Evolutionary conservation across 2,888 invertebrate genomes (phyloP).

Genomic region (Megalurothrips usitatus): DNA sequence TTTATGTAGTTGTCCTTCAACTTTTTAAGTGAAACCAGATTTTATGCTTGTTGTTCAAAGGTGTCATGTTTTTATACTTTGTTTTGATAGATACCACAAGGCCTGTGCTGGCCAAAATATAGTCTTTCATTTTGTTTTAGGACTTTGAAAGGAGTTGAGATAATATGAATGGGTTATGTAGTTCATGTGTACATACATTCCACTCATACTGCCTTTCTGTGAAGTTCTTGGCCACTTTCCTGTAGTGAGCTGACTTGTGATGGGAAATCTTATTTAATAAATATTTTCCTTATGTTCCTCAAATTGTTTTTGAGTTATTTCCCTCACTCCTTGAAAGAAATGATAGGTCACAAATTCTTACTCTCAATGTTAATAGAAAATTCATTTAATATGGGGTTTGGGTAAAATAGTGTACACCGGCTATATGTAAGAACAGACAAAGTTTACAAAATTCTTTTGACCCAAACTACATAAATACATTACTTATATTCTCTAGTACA

Average conservation of each 20-base stretch:
- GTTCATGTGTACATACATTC: not conserved
- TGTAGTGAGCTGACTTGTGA: not conserved
- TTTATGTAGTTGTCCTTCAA: not conserved
- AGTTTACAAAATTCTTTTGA: not conserved
- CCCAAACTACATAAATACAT: conserved; percentile 16
- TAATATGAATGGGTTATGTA: not conserved
- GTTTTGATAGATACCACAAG: not conserved
- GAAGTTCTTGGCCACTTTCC: not conserved
- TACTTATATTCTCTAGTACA: not conserved
- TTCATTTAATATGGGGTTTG: conserved; percentile 11
- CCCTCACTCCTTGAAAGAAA: not conserved
- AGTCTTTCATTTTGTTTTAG: no score
- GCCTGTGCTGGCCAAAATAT: no score
- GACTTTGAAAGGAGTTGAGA: no score
- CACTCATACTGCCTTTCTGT: not conserved
- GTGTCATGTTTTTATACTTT: not conserved
- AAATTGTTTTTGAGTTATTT: no score
- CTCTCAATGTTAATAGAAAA: not conserved
- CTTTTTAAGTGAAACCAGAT: not conserved
- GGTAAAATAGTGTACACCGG: conserved; percentile 11
- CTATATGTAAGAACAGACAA: not conserved
- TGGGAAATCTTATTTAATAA: not conserved
- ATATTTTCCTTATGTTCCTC: not conserved
- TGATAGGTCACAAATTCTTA: not conserved
- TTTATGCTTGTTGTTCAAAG: conserved; percentile 2